Base-by-base conservation (phyloP, 92 coral and sea anemone genomes). In the Porites rus region DNA sequence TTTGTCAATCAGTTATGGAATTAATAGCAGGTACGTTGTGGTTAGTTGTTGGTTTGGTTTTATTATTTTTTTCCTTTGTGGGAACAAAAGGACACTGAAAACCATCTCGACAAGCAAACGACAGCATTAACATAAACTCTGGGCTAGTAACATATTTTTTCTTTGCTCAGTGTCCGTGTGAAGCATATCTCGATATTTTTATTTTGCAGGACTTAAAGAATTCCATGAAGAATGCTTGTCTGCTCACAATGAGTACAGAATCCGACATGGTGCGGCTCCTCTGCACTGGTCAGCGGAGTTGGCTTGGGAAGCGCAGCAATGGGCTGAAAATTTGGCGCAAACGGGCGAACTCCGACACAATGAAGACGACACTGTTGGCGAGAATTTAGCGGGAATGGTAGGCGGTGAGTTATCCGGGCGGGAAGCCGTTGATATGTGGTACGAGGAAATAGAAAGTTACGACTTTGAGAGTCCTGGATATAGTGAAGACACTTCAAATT, bases 261-360 rank as follows among this genome's bases (percentile, higher is more conserved):
- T 90, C 43, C 89, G 95, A 31, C 99, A 97, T 78, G 95, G 96
- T 19, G 94, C 97, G 19, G 93, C 96, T 14, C 91, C 96, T 13
- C 91, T 97, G 71, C 99, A 92, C 81, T 95, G 99, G 99, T 97
- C 99, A 61, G 94, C 94, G 85, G 88, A 92, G 67, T 91, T 97
- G 51, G 98, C 98, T 3, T 92, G 95, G 93, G 99, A 94, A 90
- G 99, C 99, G 72, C 99, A 97, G 90, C 96, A 95, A 31, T 93
- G 99, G 99, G 99, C 99, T 73, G 96, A 95, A 88, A 80, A 91
- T 28, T 94, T 97, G 78, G 96, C 92, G 61, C 92, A 83, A 64
- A 79, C 84, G 68, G 99, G 99, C 51, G 94, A 93, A 61, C 94
- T 97, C 18, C 90, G 88, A 46, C 99, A 97, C 89, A 97, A 96